Conservation (phyloP, 2,113 vertebrate species). For the Zootoca vivipara region DNA sequence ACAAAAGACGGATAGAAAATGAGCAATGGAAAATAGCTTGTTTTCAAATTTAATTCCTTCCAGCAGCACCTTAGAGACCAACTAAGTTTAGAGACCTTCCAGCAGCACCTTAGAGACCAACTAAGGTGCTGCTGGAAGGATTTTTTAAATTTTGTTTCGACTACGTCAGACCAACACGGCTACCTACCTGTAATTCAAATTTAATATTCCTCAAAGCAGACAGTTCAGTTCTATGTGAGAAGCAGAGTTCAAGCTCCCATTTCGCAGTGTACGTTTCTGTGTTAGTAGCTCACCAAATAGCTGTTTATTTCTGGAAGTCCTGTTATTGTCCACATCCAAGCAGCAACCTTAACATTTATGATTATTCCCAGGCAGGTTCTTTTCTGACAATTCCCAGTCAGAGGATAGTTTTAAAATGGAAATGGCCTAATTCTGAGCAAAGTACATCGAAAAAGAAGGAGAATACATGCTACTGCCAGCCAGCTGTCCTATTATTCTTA, state of each 20-base stretch:
- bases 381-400: conserved; percentile 61
- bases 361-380: conserved; percentile 64
- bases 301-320: conserved; percentile 73
- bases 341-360: conserved; percentile 64
- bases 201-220: conserved; percentile 46
- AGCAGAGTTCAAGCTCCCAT: conserved; percentile 70
- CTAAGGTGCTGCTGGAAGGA: no score
- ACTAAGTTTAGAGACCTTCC: no score
- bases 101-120: no score
- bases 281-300: conserved; percentile 70
- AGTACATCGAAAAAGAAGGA: conserved; percentile 12
- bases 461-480: conserved; percentile 23
- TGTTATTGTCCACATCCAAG: conserved; percentile 71
- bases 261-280: conserved; percentile 65
- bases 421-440: conserved; percentile 63
- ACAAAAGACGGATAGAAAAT: conserved; percentile 34
- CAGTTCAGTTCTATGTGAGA: conserved; percentile 49
- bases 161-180: no score
- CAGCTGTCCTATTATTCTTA: background rate
- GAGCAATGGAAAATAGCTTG: conserved; percentile 54
- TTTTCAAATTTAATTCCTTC: conserved; percentile 56
- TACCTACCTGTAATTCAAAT: no score
- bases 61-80: no score
- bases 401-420: conserved; percentile 65
- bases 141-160: no score